A percentile compares a stretch with the other conserved stretches of the same genome.
Evolutionary conservation across 2,113 vertebrate genomes (phyloP).

Genomic region (Rhipidura dahli): DNA sequence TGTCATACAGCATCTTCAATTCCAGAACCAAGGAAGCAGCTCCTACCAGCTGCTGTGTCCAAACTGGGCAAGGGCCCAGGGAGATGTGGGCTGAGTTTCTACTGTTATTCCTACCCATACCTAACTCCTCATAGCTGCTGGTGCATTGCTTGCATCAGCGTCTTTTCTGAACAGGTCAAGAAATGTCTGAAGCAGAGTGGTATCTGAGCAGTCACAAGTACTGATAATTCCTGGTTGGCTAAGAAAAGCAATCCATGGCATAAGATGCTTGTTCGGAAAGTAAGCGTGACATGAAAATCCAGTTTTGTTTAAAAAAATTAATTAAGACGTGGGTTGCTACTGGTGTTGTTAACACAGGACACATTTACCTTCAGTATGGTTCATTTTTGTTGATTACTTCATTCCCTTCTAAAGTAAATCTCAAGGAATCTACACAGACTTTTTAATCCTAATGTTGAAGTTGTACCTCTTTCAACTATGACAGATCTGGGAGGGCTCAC

Average conservation of each 20-base stretch:
- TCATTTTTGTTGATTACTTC: background rate
- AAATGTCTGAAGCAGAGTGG: background rate
- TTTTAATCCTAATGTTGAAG: background rate
- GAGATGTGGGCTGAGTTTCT: background rate
- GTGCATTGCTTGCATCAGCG: background rate
- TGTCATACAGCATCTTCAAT: background rate
- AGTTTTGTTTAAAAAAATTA: background rate
- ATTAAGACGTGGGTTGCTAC: background rate
- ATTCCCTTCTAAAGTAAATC: background rate
- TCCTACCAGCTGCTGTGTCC: background rate
- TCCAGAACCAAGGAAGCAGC: background rate
- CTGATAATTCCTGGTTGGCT: background rate
- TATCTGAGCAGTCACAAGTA: background rate
- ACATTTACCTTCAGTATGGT: background rate
- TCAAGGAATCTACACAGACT: background rate
- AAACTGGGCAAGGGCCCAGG: background rate
- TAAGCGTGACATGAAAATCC: background rate
- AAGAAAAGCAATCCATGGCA: background rate
- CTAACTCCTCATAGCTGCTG: background rate
- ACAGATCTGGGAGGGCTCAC: background rate
- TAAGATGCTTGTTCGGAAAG: background rate
- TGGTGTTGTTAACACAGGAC: background rate
- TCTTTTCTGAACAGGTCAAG: background rate
- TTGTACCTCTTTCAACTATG: background rate
- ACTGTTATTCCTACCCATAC: background rate